phyloP scores from a whole-genome alignment of 2,797 vertebrate genomes.

The Myotis daubentonii region DNA sequence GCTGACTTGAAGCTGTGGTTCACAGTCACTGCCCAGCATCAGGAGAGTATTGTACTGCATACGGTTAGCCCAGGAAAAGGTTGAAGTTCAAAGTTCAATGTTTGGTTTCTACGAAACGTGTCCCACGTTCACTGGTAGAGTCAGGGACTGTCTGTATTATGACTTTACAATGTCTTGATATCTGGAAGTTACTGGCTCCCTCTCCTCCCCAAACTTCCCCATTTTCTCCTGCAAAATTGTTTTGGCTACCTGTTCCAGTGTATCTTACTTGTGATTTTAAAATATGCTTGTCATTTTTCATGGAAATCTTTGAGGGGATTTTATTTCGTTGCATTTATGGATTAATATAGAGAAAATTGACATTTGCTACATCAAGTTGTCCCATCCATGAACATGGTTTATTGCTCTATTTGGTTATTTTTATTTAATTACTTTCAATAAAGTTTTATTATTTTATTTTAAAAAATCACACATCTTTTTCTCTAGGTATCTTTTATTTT shows the following conservation, averaged over 20 bases:
- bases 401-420: background rate
- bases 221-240: background rate
- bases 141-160: background rate
- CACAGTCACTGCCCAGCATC: background rate
- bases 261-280: background rate
- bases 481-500: background rate
- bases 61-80: background rate
- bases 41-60: background rate
- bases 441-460: background rate
- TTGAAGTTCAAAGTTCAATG: background rate
- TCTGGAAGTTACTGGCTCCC: background rate
- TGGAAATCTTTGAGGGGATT: background rate
- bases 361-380: background rate
- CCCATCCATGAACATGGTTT: background rate
- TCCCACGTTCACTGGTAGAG: background rate
- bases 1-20: background rate
- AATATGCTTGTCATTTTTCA: background rate
- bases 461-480: background rate
- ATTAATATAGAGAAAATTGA: background rate
- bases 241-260: background rate
- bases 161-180: background rate
- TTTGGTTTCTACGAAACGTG: background rate
- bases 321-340: background rate
- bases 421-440: conserved; percentile 7
- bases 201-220: background rate